Evolutionary conservation across 2,888 invertebrate genomes (phyloP).

Genomic region (Lepidocyrtoides sp.): DNA sequence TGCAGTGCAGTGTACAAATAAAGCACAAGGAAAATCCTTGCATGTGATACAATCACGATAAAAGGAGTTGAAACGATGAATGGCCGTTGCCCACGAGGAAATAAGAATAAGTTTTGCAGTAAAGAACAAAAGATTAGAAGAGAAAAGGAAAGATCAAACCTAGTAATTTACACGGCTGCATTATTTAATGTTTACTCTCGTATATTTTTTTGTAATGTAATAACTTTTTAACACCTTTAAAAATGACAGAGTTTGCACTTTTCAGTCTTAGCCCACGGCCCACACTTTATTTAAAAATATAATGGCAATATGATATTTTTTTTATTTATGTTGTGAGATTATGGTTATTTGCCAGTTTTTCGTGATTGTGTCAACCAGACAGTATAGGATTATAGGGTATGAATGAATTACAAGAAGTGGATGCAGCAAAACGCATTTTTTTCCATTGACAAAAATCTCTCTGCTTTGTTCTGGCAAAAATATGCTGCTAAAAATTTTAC

Average conservation of each 20-base stretch:
- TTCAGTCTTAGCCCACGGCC: not conserved
- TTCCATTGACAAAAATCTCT: too few species aligned
- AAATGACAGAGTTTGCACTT: not conserved
- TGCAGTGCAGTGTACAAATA: not conserved
- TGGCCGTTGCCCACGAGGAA: not conserved
- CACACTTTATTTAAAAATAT: not conserved
- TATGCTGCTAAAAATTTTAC: too few species aligned
- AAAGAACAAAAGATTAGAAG: not conserved
- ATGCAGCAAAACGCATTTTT: too few species aligned
- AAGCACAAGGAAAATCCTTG: not conserved
- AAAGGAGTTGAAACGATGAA: not conserved
- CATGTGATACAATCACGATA: constrained; percentile 8
- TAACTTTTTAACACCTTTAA: not conserved
- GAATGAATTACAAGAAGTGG: too few species aligned
- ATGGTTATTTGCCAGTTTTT: too few species aligned
- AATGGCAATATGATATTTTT: too few species aligned
- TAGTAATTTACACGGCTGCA: not conserved
- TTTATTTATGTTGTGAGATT: too few species aligned
- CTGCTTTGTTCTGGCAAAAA: too few species aligned
- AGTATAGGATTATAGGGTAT: too few species aligned
- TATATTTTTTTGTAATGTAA: not conserved
- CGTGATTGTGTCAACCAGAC: too few species aligned
- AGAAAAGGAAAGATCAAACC: not conserved
- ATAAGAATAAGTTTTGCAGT: not conserved
- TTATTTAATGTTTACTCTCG: not conserved